Conservation (phyloP, 2,113 vertebrate genomes). For the Ibidorhyncha struthersii region DNA sequence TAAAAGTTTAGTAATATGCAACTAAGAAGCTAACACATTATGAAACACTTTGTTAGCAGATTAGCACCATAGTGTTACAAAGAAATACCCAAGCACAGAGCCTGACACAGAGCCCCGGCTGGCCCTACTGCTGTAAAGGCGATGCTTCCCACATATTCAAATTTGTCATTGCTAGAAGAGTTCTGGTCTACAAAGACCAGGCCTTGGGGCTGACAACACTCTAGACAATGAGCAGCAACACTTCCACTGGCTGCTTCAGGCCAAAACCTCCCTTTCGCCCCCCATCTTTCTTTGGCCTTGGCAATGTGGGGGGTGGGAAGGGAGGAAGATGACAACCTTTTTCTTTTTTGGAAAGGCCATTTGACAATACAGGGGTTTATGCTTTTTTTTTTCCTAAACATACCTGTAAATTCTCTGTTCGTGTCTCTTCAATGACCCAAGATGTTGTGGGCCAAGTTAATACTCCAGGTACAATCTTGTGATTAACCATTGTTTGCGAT, state of each 20-base stretch:
- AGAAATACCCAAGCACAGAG: not conserved
- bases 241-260: not conserved
- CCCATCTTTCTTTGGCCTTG: too few relatives aligned
- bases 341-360: not conserved
- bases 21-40: not conserved
- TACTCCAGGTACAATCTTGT: slow-evolving; percentile 82
- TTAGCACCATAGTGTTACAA: not conserved
- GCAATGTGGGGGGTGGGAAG: not conserved
- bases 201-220: not conserved
- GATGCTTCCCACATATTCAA: not conserved
- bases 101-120: not conserved
- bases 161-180: not conserved
- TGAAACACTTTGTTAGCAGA: not conserved
- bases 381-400: not conserved
- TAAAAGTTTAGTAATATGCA: rapidly evolving
- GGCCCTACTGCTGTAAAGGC: not conserved
- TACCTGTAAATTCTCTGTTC: slow-evolving; percentile 84
- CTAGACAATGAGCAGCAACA: not conserved
- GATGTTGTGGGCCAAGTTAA: slow-evolving; percentile 91
- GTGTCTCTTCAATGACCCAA: slow-evolving; percentile 85
- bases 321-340: not conserved
- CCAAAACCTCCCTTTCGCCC: not conserved
- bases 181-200: not conserved
- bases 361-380: not conserved
- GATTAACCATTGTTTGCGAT: slow-evolving; percentile 82